Evolutionary conservation across 2,888 invertebrate genomes (phyloP), one percentile per base, ranked within the genome.

Genomic region (Synergus japonicus): DNA sequence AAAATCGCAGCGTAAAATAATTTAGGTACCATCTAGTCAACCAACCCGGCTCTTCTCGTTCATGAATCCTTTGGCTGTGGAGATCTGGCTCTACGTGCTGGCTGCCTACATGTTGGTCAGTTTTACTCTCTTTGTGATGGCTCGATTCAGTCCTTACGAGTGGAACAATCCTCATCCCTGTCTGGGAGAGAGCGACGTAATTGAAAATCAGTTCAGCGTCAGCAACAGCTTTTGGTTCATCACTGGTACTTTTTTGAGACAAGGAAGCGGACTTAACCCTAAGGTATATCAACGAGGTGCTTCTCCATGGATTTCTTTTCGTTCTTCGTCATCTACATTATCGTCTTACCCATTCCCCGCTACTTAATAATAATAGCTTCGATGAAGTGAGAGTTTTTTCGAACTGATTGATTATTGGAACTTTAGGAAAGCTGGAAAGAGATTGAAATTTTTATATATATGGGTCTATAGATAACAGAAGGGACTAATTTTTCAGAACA

Each of bases 201-300:
- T 97, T 84, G 97, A 98, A 90, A 99, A 99, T 92, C 98, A 99
- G 93, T 99, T 99, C 94, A 98, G 97, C 85, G 95, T 99, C 78
- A 97, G 98, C 88, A 99, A 98, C 93, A 96, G 95, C 89, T 96
- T 97, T 93, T 97, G 97, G 97, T 97, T 97, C 93, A 97, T 97
- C 91, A 97, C 97, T 15, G 97, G 97, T 66, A 97, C 97, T 54
- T 96, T 98, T 91, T 95, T 98, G 90, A 95, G 97, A 83, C 97
- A 97, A 93, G 97, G 97, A 90, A 96, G 96, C 85, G 96, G 96
- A 86, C 93, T 96, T 85, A 97, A 96, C 92, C 97, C 97, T 73
- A 97, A 95, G 95, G 96, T 96, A 94, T 90, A 92, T 79, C 81
- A 78, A 83, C 83, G 85, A 85, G 84, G 83, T 84, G 85, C 84